Percentiles rank a stretch among this genome's conserved stretches.
These are phyloP conservation scores for Cerastis rubricosa DNA, from an alignment of 2,888 invertebrate genomes.

Conservation along the genomic window DNA sequence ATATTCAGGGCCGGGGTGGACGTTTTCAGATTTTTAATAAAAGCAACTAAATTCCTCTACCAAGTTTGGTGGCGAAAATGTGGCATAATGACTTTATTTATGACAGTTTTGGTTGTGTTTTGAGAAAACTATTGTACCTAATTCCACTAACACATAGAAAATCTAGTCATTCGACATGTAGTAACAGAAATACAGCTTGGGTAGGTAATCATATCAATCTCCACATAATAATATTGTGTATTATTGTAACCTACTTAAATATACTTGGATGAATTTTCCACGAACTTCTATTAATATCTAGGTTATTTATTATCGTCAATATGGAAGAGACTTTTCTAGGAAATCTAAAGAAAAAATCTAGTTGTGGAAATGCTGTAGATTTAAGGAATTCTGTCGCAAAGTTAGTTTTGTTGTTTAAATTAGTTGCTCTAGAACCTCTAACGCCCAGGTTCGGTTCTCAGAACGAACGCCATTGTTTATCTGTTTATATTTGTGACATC, in stretches of 20 bases:
- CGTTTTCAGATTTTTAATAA: not conserved
- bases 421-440: not conserved
- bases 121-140: not conserved
- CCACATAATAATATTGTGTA: not conserved
- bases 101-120: not conserved
- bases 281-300: conserved; percentile 2
- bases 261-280: conserved; percentile 27
- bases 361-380: not conserved
- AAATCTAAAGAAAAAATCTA: conserved; percentile 3
- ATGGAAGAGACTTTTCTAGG: conserved; percentile 24
- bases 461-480: too few species aligned
- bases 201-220: not conserved
- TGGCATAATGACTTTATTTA: not conserved
- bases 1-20: not conserved
- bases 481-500: not conserved
- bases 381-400: conserved; percentile 2
- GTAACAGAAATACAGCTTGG: not conserved
- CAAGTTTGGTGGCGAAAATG: not conserved
- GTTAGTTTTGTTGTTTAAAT: not conserved
- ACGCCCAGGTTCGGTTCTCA: not conserved
- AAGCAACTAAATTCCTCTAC: not conserved
- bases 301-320: not conserved
- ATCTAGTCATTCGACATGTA: not conserved
- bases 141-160: not conserved
- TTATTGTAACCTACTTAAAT: conserved; percentile 28